A percentile compares a stretch with the other conserved stretches of the same genome.
These are phyloP conservation scores for Hedychridium roseum DNA, from an alignment of 2,888 invertebrate genomes.

Conservation along the genomic window DNA sequence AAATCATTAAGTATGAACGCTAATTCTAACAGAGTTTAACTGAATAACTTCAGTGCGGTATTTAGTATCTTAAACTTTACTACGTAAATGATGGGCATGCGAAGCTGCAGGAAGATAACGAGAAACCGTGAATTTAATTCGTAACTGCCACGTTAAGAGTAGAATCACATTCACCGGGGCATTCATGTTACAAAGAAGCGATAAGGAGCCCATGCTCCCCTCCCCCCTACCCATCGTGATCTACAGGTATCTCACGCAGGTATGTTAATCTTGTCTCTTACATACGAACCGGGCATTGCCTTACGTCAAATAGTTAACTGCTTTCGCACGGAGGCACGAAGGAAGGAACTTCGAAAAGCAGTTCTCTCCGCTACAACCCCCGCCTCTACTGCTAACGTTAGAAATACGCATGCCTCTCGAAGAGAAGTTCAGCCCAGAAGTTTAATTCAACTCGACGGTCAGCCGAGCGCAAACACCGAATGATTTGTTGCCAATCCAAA, in stretches of 20 bases:
- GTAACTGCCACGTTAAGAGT: too few relatives aligned
- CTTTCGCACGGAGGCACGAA: slow-evolving; percentile 43
- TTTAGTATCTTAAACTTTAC: too few relatives aligned
- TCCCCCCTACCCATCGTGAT: too few relatives aligned
- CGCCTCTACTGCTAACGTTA: slow-evolving; percentile 20
- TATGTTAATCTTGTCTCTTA: slow-evolving; percentile 41
- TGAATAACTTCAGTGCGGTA: too few relatives aligned
- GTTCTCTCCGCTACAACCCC: slow-evolving; percentile 34
- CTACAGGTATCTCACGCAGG: slow-evolving; percentile 17
- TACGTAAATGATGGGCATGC: too few relatives aligned
- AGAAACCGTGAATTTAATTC: too few relatives aligned
- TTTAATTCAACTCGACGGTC: slow-evolving; percentile 56
- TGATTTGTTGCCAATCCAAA: slow-evolving; percentile 58
- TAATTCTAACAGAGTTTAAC: too few relatives aligned
- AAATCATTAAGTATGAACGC: too few relatives aligned
- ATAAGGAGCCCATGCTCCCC: too few relatives aligned
- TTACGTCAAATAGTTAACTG: slow-evolving; percentile 52
- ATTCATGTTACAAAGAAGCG: too few relatives aligned
- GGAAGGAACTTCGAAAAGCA: slow-evolving; percentile 40
- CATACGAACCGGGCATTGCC: slow-evolving; percentile 28
- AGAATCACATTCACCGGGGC: too few relatives aligned
- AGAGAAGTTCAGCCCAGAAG: slow-evolving; percentile 48
- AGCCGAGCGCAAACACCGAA: slow-evolving; percentile 53
- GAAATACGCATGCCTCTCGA: slow-evolving; percentile 42
- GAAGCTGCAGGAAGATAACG: too few relatives aligned